Base-by-base conservation (phyloP, 2,888 invertebrate genomes). In the Melanostoma mellinum region DNA sequence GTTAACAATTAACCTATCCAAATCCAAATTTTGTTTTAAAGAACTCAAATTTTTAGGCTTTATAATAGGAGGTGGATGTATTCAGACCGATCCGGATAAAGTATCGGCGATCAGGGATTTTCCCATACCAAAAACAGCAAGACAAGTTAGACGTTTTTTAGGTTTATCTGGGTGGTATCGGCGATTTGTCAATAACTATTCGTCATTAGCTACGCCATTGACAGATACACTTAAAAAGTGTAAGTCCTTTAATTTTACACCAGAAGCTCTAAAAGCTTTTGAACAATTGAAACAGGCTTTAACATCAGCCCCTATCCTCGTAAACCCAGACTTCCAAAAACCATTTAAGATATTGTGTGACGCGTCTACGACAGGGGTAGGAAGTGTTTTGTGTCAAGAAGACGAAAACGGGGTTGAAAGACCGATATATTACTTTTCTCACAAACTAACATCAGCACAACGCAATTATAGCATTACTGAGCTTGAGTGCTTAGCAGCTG, bases 11-110 rank as follows among this genome's bases (percentile, higher is more conserved):
- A 52, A 52, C 6, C n/a, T 52, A 33, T 6, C 52, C 33, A 6
- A 52, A 33, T 52, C 52, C 2, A 52, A 52, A 3, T 52, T 52
- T 33, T 52, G 52, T 52, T 52, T 50, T 30, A 50, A 5, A 30
- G 48, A 50, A 50, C 30, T 50, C 4, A 50, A 50, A 32, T 50
- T 30, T 33, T 52, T 52, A 52, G 52, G 68, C 4, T 69, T 56
- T 4, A 58, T 71, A 1, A 33, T 71, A 9, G 58, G 71, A 10
- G 60, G 58, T 60, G 60, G 71, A 33, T 60, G 60, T 56, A 50
- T 71, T 4, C 40, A 36, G 8, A 60, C 42, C 0, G 48, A 71
- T 20, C 58, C 30, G 33, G 50, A 35, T 8, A 71, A 56, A 36
- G 46, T 69, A 4, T 56, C 56, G 20, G 56, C 55, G n/a, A 56